These are phyloP conservation scores for Monodelphis domestica DNA, from an alignment of 2,797 vertebrate species.

Conservation along the genomic window DNA sequence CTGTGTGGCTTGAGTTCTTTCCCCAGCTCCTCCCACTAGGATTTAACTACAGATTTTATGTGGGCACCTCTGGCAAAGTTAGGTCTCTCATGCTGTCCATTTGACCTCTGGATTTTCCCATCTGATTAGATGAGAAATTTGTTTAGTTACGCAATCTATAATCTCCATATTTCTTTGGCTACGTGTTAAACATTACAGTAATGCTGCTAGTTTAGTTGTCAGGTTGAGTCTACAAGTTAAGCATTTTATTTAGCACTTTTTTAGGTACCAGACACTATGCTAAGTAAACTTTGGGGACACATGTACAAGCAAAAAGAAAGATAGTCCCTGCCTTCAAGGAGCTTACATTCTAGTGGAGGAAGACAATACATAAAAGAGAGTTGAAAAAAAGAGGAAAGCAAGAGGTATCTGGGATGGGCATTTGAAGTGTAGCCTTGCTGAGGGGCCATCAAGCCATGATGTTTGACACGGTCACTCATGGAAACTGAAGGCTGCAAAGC, in stretches of 20 bases:
- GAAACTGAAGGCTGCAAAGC: too few relatives aligned
- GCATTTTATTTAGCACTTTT: neutral
- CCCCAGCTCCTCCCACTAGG: neutral
- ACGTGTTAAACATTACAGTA: neutral
- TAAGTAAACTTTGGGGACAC: neutral
- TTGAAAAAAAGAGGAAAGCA: neutral
- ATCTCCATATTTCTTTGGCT: neutral
- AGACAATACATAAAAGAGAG: neutral
- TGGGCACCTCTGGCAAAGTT: conserved; percentile 12
- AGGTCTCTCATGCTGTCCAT: neutral
- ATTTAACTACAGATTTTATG: neutral
- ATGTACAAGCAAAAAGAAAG: neutral
- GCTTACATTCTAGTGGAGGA: neutral
- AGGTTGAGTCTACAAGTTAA: neutral
- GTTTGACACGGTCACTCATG: too few relatives aligned
- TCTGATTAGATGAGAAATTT: neutral
- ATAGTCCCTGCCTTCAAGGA: neutral
- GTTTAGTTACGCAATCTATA: neutral
- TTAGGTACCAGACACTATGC: neutral
- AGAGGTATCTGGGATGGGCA: neutral
- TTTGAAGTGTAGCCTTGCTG: neutral
- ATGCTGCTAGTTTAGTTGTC: neutral
- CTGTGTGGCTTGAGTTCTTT: neutral
- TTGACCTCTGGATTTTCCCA: neutral
- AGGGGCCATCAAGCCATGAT: too few relatives aligned